Base-by-base conservation (phyloP, 1,140 invertebrate genomes). In the Hesperophylax magnus region DNA sequence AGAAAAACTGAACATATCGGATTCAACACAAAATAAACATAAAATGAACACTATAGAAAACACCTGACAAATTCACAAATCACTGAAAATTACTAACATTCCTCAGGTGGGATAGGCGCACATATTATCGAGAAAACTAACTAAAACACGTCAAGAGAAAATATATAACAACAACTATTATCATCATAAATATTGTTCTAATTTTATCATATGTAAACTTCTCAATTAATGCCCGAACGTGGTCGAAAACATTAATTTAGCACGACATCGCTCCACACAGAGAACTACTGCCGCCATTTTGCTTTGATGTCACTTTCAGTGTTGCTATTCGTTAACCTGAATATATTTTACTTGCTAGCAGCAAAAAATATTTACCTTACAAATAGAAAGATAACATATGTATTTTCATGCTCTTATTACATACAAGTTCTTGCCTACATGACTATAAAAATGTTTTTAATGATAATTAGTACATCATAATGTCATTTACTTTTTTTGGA, bases 21-120 rank as follows among this genome's bases (percentile, higher is more conserved):
- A 34, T 58, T 80, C 47, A 80, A 88, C 89, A 88, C 88, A 89
- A 87, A 88, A 87, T 88, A 88, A 88, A 89, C 88, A 88, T 87
- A 87, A 88, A 86, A 89, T 86, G 86, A 84, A 85, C 86, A 86
- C 87, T 87, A 88, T 88, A 85, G 86, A 88, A 90, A 90, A 90
- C 89, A 90, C 89, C 89, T 90, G 89, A 90, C 89, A 88, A 86
- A 88, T 89, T 88, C 88, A 90, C 88, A 89, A 90, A 89, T 90
- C 88, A 90, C 88, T 89, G 87, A 89, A 90, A 89, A 89, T 58
- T 60, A 88, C 86, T 87, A 88, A 89, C 89, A 90, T 90, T 90
- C 89, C 89, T 90, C 89, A 90, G 89, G 89, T 90, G 89, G 89
- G 88, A 89, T 88, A 89, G 85, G 74, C 78, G 75, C 78, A 74